Percentiles rank a stretch among this genome's conserved stretches.
Evolutionary conservation across 2,797 vertebrate species (phyloP).

Genomic region (Schizopygopsis malacanthus): DNA sequence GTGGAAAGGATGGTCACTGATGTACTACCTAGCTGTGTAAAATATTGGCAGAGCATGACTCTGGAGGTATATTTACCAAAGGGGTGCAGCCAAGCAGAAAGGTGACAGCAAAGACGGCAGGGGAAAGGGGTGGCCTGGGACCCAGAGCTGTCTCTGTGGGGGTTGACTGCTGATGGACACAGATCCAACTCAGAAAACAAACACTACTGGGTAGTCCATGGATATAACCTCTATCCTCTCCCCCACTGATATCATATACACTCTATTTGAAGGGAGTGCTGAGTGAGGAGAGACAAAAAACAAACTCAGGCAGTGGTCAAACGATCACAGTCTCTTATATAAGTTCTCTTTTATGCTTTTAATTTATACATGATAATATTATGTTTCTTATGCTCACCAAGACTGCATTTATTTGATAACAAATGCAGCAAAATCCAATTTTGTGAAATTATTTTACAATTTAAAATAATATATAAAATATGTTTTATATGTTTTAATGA

Average conservation of each 20-base stretch:
- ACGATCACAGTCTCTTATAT: background rate
- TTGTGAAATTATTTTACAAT: too few relatives aligned
- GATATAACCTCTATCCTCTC: conserved; percentile 26
- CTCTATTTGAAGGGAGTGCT: conserved; percentile 16
- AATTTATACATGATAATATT: background rate
- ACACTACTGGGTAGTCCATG: conserved; percentile 26
- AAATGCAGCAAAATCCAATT: background rate
- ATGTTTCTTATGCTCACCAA: background rate
- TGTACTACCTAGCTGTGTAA: conserved; percentile 53
- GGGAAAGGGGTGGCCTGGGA: conserved; percentile 16
- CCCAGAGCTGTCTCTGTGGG: conserved; percentile 34
- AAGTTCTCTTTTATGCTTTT: background rate
- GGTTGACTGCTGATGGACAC: conserved; percentile 49
- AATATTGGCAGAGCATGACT: conserved; percentile 55
- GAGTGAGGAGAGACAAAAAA: conserved; percentile 28
- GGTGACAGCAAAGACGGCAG: conserved; percentile 44
- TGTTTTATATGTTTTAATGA: background rate
- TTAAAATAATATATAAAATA: background rate
- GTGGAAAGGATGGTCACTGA: conserved; percentile 46
- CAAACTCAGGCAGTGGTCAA: background rate
- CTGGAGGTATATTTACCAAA: conserved; percentile 59
- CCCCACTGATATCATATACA: conserved; percentile 35
- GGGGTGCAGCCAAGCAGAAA: conserved; percentile 46
- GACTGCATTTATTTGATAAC: background rate
- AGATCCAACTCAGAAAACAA: conserved; percentile 36